Evolutionary conservation across 2,797 vertebrate genomes (phyloP).

Genomic region (Cuniculus paca): DNA sequence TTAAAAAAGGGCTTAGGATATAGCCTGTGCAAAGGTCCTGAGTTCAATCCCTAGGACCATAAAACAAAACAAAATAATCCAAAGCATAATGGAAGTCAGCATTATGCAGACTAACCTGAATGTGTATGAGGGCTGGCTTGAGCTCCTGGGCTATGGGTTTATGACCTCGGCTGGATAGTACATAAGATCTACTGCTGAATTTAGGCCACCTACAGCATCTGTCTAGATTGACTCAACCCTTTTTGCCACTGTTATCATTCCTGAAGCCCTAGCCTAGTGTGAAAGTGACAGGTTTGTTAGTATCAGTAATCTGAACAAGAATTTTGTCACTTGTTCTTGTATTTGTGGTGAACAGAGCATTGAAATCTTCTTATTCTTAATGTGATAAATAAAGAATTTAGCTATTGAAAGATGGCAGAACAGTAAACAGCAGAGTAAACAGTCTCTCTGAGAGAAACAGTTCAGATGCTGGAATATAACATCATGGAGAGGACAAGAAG

Average conservation of each 20-base stretch:
- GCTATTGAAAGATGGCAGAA: too few species aligned
- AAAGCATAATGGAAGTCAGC: neutral
- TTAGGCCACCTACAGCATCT: neutral
- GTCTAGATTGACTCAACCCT: neutral
- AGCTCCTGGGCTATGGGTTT: neutral
- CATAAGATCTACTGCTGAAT: neutral
- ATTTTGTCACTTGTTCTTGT: constrained; percentile 14
- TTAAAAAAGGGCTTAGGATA: neutral
- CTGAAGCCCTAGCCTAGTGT: neutral
- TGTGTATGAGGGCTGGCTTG: neutral
- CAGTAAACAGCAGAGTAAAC: too few species aligned
- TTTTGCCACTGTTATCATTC: neutral
- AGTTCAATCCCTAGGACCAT: neutral
- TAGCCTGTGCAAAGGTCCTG: neutral
- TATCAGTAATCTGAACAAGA: neutral
- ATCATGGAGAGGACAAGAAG: too few species aligned
- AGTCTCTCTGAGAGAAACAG: too few species aligned
- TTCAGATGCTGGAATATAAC: too few species aligned
- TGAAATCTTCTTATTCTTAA: constrained; percentile 12
- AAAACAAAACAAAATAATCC: neutral
- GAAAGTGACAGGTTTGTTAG: neutral
- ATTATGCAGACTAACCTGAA: neutral
- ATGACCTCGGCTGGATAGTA: neutral
- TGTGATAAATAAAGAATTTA: constrained; percentile 31
- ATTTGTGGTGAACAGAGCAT: neutral